These are phyloP conservation scores for Rhinopithecus roxellana DNA, from an alignment of 2,113 vertebrate species.

Conservation along the genomic window DNA sequence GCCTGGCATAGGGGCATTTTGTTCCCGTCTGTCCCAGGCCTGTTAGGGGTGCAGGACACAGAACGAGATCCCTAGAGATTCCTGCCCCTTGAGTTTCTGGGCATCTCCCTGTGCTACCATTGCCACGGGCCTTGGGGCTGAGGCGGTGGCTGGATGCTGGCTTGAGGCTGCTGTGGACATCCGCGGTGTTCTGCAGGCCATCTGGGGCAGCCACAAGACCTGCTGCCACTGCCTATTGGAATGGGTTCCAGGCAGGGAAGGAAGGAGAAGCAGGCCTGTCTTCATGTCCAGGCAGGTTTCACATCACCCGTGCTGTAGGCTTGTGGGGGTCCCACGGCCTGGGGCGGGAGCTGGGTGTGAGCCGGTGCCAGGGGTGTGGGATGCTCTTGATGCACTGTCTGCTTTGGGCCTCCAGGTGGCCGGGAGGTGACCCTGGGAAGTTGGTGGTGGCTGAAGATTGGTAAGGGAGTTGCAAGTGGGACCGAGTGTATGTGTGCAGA, in stretches of 20 bases:
- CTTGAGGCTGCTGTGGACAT: not conserved
- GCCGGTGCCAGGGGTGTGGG: accelerated
- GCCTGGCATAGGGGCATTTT: not conserved
- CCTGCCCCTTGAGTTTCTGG: not conserved
- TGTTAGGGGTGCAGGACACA: not conserved
- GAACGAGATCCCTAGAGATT: not conserved
- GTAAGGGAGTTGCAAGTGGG: not conserved
- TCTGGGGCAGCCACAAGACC: not conserved
- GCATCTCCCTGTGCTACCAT: not conserved
- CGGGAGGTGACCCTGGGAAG: not conserved
- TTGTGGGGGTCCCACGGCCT: not conserved
- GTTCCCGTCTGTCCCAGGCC: not conserved
- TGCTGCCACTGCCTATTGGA: not conserved
- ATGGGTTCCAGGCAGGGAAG: not conserved
- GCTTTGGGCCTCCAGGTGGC: not conserved
- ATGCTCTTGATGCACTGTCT: not conserved
- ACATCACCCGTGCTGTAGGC: not conserved
- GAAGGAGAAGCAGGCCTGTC: not conserved
- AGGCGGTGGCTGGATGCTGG: not conserved
- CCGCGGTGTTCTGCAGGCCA: not conserved
- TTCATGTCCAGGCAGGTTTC: not conserved
- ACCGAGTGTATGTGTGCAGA: not conserved
- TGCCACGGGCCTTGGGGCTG: not conserved
- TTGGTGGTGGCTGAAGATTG: not conserved
- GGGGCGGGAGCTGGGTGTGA: not conserved